Evolutionary conservation across 1,140 invertebrate species (phyloP).

Genomic region (Drosophila nigromelanica): DNA sequence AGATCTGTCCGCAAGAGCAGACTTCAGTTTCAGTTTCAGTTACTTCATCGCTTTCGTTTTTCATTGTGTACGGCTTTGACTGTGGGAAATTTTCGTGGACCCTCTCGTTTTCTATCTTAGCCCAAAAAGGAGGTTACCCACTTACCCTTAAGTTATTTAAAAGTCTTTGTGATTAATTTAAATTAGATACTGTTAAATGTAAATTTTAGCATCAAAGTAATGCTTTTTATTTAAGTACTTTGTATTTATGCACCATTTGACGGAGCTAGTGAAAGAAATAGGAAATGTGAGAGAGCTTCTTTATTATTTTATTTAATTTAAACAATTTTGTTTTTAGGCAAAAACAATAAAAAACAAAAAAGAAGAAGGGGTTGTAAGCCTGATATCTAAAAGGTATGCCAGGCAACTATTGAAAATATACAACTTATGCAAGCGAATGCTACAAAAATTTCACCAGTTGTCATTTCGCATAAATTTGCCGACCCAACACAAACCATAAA

Average conservation of each 20-base stretch:
- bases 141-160: constrained; percentile 10
- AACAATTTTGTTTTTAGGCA: too few species aligned
- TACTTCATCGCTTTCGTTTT: constrained; percentile 82
- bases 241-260: too few species aligned
- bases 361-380: too few species aligned
- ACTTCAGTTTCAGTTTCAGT: constrained; percentile 38
- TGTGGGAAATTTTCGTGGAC: constrained; percentile 42
- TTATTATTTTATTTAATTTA: too few species aligned
- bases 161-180: constrained; percentile 18
- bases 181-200: constrained; percentile 1
- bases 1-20: constrained; percentile 17
- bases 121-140: not conserved
- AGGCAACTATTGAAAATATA: constrained; percentile 5
- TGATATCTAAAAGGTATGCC: not conserved
- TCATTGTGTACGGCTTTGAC: constrained; percentile 39
- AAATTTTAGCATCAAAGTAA: not conserved
- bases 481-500: constrained; percentile 8
- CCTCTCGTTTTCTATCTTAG: constrained; percentile 27
- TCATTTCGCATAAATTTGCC: constrained; percentile 25
- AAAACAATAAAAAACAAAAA: too few species aligned
- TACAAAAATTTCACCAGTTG: constrained; percentile 28
- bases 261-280: too few species aligned
- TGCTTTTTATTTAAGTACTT: too few species aligned
- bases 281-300: too few species aligned
- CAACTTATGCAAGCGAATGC: constrained; percentile 35